These are phyloP conservation scores for Brachymystax lenok DNA, from an alignment of 2,797 vertebrate genomes.

Conservation along the genomic window DNA sequence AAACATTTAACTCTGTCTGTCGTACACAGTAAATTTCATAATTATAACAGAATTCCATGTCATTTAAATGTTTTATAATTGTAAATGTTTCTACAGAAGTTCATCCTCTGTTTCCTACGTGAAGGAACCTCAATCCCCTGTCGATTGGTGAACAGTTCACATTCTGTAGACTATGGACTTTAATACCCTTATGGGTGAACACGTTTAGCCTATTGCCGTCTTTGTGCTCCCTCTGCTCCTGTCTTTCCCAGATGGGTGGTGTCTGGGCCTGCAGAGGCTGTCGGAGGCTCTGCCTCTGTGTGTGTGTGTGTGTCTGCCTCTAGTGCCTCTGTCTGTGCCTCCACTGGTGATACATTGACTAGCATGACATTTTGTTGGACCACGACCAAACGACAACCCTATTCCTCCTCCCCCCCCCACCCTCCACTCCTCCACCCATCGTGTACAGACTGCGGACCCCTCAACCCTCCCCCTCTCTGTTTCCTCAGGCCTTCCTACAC, in stretches of 20 bases:
- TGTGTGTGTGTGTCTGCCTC: not conserved
- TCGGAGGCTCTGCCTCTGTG: conserved; percentile 7
- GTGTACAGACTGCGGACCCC: not conserved
- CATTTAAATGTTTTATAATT: not conserved
- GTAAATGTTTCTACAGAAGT: not conserved
- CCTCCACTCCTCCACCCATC: not conserved
- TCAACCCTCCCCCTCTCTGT: not conserved
- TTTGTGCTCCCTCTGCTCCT: conserved; percentile 15
- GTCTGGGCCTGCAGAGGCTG: conserved; percentile 42
- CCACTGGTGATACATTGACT: conserved; percentile 32
- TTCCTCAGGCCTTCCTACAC: conserved; percentile 9
- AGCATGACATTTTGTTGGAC: conserved; percentile 49
- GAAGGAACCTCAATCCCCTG: not conserved
- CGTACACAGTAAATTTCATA: not conserved
- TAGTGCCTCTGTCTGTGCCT: not conserved
- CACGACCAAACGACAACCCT: conserved; percentile 34
- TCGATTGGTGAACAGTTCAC: no score
- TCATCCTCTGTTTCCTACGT: not conserved
- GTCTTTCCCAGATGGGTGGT: conserved; percentile 45
- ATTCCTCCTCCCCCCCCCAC: not conserved
- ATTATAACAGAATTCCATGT: not conserved
- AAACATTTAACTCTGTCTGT: not conserved
- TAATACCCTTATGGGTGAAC: not conserved
- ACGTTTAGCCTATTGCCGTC: not conserved
- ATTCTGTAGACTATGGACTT: not conserved